These are phyloP conservation scores for Propithecus coquereli DNA, from an alignment of 2,113 vertebrate species.

Conservation along the genomic window DNA sequence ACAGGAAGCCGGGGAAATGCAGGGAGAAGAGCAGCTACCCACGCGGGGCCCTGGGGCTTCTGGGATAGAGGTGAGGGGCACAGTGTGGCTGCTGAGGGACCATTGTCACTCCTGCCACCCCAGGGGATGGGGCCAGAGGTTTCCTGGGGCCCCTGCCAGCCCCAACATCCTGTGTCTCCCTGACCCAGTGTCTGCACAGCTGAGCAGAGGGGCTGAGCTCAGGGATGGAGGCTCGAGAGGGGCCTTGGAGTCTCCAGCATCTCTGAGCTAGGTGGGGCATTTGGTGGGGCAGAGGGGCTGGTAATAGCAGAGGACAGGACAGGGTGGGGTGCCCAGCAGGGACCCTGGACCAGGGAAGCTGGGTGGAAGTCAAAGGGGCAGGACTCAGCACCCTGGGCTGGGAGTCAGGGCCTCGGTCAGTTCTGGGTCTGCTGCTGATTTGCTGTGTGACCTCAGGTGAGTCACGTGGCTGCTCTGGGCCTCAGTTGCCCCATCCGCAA, in stretches of 20 bases:
- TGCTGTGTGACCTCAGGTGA: background rate
- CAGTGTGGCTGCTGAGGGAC: fast-evolving
- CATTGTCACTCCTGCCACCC: background rate
- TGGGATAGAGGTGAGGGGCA: background rate
- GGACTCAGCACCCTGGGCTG: background rate
- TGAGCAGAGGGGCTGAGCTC: background rate
- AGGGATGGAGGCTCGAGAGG: background rate
- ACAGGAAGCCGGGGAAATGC: no score
- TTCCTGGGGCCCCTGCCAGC: background rate
- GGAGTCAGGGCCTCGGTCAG: background rate
- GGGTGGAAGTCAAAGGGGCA: background rate
- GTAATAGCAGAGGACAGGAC: background rate
- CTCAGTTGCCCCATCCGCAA: background rate
- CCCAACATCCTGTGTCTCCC: background rate
- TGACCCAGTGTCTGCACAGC: background rate
- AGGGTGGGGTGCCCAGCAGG: fast-evolving
- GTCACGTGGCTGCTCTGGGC: background rate
- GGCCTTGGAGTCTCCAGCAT: background rate
- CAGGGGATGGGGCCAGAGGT: background rate
- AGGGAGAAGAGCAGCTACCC: background rate
- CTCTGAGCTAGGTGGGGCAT: background rate
- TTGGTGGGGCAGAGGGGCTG: background rate
- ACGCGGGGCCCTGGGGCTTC: background rate
- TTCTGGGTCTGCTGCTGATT: background rate
- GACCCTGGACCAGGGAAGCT: background rate